Conservation (phyloP, 2,113 vertebrate genomes). For the Tyto alba region DNA sequence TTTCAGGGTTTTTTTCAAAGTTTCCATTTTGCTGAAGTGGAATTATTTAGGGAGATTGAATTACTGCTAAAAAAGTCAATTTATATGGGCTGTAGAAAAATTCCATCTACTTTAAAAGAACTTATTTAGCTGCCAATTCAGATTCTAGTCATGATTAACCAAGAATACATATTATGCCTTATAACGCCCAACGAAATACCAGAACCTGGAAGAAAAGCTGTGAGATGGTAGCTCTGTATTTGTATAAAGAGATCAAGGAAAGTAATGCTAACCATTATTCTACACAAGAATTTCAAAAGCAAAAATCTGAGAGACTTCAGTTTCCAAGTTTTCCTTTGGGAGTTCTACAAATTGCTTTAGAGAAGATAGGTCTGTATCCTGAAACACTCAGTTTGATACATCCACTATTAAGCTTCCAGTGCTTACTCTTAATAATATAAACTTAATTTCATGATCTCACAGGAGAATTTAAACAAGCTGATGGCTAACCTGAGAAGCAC, state of each 20-base stretch:
- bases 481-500: slow-evolving; percentile 86
- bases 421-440: not conserved
- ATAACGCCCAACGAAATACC: not conserved
- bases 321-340: not conserved
- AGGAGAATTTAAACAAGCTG: slow-evolving; percentile 90
- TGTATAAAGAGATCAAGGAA: not conserved
- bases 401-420: not conserved
- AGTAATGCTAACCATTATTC: not conserved
- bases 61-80: not conserved
- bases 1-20: not conserved
- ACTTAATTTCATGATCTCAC: not conserved
- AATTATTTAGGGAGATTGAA: not conserved
- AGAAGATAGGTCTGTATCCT: not conserved
- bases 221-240: not conserved
- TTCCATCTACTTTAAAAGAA: not conserved
- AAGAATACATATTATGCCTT: not conserved
- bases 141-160: not conserved
- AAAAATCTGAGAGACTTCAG: not conserved
- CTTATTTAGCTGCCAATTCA: not conserved
- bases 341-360: not conserved
- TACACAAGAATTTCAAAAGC: not conserved
- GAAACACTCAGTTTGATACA: not conserved
- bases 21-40: not conserved
- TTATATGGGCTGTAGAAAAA: not conserved
- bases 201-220: not conserved